A percentile compares a stretch with the other conserved stretches of the same genome.
Conservation (phyloP, 2,797 vertebrate species). For the Aselliscus stoliczkanus region DNA sequence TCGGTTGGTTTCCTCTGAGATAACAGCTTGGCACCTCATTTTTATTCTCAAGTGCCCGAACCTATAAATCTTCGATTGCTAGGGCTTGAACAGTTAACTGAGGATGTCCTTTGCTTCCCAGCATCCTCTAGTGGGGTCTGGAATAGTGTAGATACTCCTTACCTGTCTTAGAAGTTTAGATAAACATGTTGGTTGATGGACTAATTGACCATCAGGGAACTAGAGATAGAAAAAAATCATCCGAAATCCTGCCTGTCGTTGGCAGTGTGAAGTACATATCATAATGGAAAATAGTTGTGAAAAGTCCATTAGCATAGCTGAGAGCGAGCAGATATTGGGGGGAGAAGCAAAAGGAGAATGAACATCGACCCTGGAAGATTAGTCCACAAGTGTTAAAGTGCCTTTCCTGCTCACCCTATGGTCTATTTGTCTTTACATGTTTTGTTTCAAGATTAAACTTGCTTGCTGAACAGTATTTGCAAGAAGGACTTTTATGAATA, state of each 20-base stretch:
- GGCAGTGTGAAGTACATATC: background rate
- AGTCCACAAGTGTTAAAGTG: background rate
- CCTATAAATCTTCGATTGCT: background rate
- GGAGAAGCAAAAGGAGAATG: background rate
- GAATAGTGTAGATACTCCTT: background rate
- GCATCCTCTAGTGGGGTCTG: background rate
- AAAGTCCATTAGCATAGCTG: background rate
- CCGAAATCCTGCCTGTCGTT: background rate
- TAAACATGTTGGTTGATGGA: background rate
- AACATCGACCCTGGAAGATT: background rate
- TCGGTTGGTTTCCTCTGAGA: background rate
- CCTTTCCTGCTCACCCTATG: background rate
- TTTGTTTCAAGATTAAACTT: background rate
- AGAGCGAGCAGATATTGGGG: background rate
- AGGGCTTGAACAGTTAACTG: background rate
- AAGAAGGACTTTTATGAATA: background rate
- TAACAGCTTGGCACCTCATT: background rate
- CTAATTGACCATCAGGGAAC: background rate
- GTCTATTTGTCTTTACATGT: background rate
- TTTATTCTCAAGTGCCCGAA: conserved; percentile 13
- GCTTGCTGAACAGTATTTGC: background rate
- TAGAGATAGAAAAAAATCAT: background rate
- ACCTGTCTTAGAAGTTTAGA: background rate
- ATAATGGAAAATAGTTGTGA: background rate
- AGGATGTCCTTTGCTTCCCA: background rate